These are phyloP conservation scores for Hafferia zeledoni DNA, from an alignment of 2,797 vertebrate species.

Conservation along the genomic window DNA sequence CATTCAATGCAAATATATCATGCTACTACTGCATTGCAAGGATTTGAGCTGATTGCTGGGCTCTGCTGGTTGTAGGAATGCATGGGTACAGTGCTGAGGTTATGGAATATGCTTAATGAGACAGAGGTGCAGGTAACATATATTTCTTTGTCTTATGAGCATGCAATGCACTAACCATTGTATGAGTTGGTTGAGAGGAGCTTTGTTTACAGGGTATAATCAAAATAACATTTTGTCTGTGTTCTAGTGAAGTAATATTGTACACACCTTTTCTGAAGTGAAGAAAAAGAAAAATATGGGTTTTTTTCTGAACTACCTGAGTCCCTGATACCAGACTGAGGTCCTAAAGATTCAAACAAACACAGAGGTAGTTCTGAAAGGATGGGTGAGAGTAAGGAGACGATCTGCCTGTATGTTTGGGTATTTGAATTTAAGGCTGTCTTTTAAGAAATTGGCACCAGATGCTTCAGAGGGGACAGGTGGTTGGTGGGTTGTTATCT, in stretches of 20 bases:
- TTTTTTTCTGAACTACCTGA: neutral
- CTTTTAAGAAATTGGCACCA: neutral
- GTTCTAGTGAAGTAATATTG: neutral
- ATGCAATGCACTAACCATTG: neutral
- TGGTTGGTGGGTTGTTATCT: conserved; percentile 34
- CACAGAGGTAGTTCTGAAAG: neutral
- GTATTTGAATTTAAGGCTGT: neutral
- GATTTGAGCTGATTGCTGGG: conserved; percentile 13
- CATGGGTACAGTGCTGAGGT: neutral
- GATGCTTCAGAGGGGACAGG: conserved; percentile 13
- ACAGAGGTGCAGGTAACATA: neutral
- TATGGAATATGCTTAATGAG: neutral
- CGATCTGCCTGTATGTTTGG: neutral
- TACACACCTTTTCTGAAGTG: neutral
- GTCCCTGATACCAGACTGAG: neutral
- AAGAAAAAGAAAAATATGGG: neutral
- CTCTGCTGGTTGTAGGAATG: neutral
- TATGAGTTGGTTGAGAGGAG: neutral
- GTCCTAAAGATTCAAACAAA: neutral
- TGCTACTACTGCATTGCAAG: conserved; percentile 8
- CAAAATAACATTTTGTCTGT: neutral
- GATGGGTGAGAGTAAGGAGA: neutral
- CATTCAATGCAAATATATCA: conserved; percentile 58
- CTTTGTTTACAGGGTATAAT: neutral
- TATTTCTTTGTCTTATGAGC: neutral